Evolutionary conservation across 2,888 invertebrate genomes (phyloP).

Genomic region (Odontomyia ornata): DNA sequence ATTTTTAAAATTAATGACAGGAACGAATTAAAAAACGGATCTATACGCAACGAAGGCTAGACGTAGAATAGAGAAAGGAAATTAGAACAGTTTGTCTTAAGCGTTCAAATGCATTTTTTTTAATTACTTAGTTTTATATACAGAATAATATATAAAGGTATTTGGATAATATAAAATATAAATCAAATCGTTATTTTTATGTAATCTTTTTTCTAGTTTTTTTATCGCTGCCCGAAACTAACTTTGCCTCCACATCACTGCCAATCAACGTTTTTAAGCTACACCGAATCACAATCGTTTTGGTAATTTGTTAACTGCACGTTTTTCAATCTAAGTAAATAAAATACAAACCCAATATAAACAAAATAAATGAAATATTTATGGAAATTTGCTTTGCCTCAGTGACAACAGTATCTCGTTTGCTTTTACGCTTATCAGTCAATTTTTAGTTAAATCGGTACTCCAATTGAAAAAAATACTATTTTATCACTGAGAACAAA

Average conservation of each 20-base stretch:
- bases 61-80: too few species aligned
- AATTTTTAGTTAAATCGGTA: too few species aligned
- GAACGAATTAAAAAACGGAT: too few species aligned
- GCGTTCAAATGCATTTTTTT: neutral
- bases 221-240: neutral
- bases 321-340: neutral
- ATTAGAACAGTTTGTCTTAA: neutral
- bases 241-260: neutral
- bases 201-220: neutral
- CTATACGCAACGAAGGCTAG: too few species aligned
- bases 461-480: too few species aligned
- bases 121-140: neutral
- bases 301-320: neutral
- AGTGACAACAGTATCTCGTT: too few species aligned
- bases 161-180: neutral
- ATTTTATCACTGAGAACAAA: too few species aligned
- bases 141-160: slow-evolving; percentile 15
- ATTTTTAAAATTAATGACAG: too few species aligned
- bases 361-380: too few species aligned
- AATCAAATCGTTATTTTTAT: neutral
- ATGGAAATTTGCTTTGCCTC: neutral
- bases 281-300: slow-evolving; percentile 25
- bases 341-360: neutral
- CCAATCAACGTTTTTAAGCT: neutral
- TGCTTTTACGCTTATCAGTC: too few species aligned